Evolutionary conservation across 2,888 invertebrate genomes (phyloP).

Genomic region (Blomia tropicalis): DNA sequence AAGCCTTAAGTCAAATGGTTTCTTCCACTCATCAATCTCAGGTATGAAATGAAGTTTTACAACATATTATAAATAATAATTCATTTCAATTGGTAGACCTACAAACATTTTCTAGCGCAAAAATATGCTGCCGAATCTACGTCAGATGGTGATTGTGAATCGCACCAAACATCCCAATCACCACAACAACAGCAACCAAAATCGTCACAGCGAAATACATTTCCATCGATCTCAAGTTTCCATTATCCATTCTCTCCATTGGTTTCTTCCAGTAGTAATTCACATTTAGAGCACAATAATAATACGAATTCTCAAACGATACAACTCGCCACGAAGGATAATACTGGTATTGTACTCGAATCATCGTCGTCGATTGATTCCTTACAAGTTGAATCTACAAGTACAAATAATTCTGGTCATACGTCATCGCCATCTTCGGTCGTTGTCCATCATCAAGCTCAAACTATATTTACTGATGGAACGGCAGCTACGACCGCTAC

Average conservation of each 20-base stretch:
- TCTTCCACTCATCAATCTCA: neutral
- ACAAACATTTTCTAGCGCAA: constrained; percentile 24
- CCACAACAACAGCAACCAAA: neutral
- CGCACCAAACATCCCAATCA: neutral
- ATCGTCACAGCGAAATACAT: neutral
- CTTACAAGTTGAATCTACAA: neutral
- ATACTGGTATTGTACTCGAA: neutral
- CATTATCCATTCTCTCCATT: constrained; percentile 21
- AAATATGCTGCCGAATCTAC: constrained; percentile 30
- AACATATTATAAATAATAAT: neutral
- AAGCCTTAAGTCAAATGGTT: constrained; percentile 5
- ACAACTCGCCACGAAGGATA: too few relatives aligned
- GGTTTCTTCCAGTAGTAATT: constrained; percentile 23
- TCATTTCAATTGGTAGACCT: neutral
- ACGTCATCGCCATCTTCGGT: neutral
- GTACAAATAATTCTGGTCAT: constrained; percentile 1
- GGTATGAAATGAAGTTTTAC: neutral
- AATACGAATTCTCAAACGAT: too few relatives aligned
- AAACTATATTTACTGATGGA: too few relatives aligned
- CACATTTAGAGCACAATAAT: neutral
- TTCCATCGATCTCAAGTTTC: constrained; percentile 18
- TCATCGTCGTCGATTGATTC: neutral
- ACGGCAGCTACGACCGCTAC: too few relatives aligned
- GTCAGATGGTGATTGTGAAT: constrained; percentile 15
- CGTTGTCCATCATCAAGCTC: neutral